Percentiles rank a stretch among this genome's conserved stretches.
phyloP scores from a whole-genome alignment of 2,797 vertebrate genomes.

The Neosalanx taihuensis region DNA sequence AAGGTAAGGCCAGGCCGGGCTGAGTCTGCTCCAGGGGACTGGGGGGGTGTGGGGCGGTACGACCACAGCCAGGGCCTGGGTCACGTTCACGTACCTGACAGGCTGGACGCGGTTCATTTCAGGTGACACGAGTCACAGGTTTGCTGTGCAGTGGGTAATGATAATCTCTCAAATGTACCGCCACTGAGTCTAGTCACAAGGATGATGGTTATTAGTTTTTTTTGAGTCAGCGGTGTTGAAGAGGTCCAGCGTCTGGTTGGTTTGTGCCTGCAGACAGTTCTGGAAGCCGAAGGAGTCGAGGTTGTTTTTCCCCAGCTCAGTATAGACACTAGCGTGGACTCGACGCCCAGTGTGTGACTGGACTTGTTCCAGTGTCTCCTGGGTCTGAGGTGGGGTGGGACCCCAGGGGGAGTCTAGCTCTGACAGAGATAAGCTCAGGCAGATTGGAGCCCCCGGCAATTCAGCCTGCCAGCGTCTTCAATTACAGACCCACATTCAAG shows the following conservation, averaged over 20 bases:
- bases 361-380: neutral
- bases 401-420: no score
- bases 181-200: neutral
- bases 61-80: no score
- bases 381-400: neutral
- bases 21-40: neutral
- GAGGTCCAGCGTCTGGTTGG: neutral
- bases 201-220: neutral
- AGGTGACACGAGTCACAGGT: neutral
- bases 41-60: neutral
- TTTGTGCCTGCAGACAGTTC: neutral
- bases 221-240: neutral
- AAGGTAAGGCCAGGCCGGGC: slow-evolving; percentile 21
- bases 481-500: neutral
- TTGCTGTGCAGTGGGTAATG: no score
- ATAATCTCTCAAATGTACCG: no score
- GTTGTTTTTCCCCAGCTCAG: neutral
- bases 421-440: neutral
- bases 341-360: neutral
- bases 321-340: neutral
- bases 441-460: neutral
- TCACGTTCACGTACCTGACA: neutral
- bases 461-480: no score
- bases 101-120: neutral
- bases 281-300: neutral